These are phyloP conservation scores for Poecilia gillii DNA, from an alignment of 2,797 vertebrate species.

Conservation along the genomic window DNA sequence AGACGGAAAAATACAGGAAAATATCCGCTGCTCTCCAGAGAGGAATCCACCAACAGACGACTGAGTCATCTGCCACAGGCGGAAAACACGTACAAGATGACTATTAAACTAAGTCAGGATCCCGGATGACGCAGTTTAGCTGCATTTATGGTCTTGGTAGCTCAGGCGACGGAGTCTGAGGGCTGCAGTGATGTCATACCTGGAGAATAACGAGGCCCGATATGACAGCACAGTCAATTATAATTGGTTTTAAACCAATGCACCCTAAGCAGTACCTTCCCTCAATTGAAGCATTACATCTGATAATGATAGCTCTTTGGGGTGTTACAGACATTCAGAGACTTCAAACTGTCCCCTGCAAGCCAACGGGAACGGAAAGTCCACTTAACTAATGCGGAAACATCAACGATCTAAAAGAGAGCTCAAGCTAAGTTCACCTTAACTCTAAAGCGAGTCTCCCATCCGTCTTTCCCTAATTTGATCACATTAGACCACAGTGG, in stretches of 20 bases:
- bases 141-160: conserved; percentile 40
- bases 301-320: conserved; percentile 32
- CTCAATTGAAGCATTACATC: conserved; percentile 24
- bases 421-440: conserved; percentile 35
- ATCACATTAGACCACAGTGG: conserved; percentile 41
- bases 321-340: neutral
- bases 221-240: conserved; percentile 34
- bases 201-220: conserved; percentile 38
- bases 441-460: conserved; percentile 30
- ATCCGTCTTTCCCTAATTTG: conserved; percentile 45
- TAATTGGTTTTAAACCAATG: conserved; percentile 46
- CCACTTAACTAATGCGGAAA: conserved; percentile 40
- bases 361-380: conserved; percentile 55
- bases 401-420: conserved; percentile 23
- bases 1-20: conserved; percentile 10
- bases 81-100: conserved; percentile 45
- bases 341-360: conserved; percentile 34
- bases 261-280: conserved; percentile 25
- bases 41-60: conserved; percentile 40
- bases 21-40: conserved; percentile 47
- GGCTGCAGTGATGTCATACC: conserved; percentile 39
- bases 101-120: conserved; percentile 33
- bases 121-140: conserved; percentile 58
- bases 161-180: conserved; percentile 14
- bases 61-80: conserved; percentile 57